These are phyloP conservation scores for Hippocampus comes DNA, from an alignment of 2,113 vertebrate species.

Conservation along the genomic window DNA sequence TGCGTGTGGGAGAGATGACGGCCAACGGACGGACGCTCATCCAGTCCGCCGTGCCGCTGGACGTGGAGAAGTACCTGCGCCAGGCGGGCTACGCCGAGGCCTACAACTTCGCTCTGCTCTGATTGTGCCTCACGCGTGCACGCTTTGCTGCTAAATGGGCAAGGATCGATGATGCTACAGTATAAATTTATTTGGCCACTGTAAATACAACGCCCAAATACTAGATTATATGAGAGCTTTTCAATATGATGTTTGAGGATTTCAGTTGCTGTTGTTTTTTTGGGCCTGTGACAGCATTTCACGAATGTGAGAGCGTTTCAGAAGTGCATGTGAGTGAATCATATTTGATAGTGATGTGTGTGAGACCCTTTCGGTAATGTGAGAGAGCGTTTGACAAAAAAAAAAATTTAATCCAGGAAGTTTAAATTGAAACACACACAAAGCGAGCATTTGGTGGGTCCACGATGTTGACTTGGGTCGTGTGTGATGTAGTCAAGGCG, in stretches of 20 bases:
- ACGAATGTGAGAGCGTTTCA: no score
- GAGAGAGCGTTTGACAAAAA: no score
- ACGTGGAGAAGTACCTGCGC: constrained; percentile 62
- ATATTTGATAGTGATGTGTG: no score
- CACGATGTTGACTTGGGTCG: no score
- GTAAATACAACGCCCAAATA: background rate
- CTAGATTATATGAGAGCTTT: background rate
- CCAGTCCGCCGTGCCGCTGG: constrained; percentile 70
- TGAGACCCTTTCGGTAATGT: no score
- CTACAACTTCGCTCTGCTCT: constrained; percentile 57
- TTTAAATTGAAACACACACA: no score
- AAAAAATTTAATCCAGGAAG: no score
- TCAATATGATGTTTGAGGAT: background rate
- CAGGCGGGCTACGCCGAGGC: constrained; percentile 68
- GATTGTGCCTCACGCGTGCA: constrained; percentile 30
- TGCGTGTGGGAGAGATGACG: constrained; percentile 63
- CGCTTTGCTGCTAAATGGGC: background rate
- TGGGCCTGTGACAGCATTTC: no score
- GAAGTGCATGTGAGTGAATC: no score
- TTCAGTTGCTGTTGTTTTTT: no score
- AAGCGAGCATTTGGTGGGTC: no score
- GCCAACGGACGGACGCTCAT: constrained; percentile 76
- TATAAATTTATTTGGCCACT: background rate
- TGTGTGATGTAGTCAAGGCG: no score
- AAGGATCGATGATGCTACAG: background rate